phyloP scores from a whole-genome alignment of 2,888 invertebrate species.

The Xestia sexstrigata region DNA sequence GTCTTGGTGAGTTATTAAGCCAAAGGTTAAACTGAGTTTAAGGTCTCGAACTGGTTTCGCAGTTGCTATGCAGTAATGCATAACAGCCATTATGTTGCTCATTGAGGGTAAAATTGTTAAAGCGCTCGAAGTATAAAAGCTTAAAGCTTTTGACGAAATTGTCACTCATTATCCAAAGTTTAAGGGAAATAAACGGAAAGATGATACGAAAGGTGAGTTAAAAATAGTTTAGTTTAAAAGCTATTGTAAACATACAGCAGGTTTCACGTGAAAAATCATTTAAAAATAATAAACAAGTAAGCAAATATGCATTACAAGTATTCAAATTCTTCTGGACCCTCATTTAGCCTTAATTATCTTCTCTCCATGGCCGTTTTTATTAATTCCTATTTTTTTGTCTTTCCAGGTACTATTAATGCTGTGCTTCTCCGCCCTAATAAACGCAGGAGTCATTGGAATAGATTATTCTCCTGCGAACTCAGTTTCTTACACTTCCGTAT shows the following conservation, averaged over 20 bases:
- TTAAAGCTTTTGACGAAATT: constrained; percentile 63
- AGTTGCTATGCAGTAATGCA: constrained; percentile 64
- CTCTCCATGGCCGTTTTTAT: neutral
- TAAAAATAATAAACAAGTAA: neutral
- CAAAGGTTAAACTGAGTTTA: constrained; percentile 75
- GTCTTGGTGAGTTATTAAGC: constrained; percentile 56
- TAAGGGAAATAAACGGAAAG: constrained; percentile 61
- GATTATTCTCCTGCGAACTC: constrained; percentile 65
- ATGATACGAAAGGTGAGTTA: constrained; percentile 74
- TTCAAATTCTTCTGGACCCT: neutral
- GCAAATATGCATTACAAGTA: neutral
- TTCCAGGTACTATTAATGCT: constrained; percentile 73
- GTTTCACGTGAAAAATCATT: neutral
- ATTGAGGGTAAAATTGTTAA: constrained; percentile 70
- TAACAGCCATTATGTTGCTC: constrained; percentile 63
- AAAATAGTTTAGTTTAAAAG: neutral
- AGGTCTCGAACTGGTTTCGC: constrained; percentile 77
- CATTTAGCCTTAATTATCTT: neutral
- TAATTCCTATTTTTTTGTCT: constrained; percentile 8
- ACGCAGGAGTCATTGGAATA: constrained; percentile 65
- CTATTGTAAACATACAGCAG: neutral
- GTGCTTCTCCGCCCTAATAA: constrained; percentile 65
- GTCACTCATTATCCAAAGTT: constrained; percentile 71
- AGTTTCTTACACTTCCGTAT: constrained; percentile 63
- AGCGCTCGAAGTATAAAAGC: constrained; percentile 77